Base-by-base conservation (phyloP, 2,888 invertebrate genomes). In the Sinohyriopsis cumingii region DNA sequence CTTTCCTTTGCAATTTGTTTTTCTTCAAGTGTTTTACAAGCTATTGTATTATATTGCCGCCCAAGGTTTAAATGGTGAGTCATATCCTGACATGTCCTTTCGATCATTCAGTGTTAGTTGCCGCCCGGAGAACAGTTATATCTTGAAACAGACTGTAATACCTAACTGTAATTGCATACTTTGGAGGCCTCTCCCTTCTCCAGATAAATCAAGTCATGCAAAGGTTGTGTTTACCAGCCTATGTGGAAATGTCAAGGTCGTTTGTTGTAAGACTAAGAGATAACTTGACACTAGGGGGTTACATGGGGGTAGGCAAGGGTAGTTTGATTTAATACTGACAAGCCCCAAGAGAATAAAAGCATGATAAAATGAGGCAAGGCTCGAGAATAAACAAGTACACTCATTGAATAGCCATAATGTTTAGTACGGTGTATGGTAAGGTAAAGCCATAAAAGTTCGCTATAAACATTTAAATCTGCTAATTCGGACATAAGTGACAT, bases 61-160 rank as follows among this genome's bases (percentile, higher is more conserved):
- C 45, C 45, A 12, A 12, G 0, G 12, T 45, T 45, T 45, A 45
- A 45, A 45, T 2, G 15, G 45, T 45, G 45, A 45, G 45, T 45
- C 45, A 45, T 45, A 45, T 45, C 45, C 45, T 15, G 45, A 15
- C 45, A 45, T 45, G 45, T 45, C 15, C 45, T 45, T 45, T 45
- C 33, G 9, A 33, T 33, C 33, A 9, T 33, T 33, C 15, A 12
- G 0, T 45, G 45, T 45, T 45, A 45, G 45, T 45, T 45, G 15
- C 45, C 45, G 45, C 45, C 45, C 45, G 15, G 12, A 45, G 15
- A 45, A 45, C 45, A 45, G 45, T 45, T 12, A 55, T 20, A 64
- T 61, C 55, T 20, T 28, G 75, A 76, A 71, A 76, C 73, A 71
- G 75, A 71, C 75, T 76, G 68, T 76, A 76, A 73, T 57, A 66